These are phyloP conservation scores for Tenthredo scrophulariae DNA, from an alignment of 2,888 invertebrate genomes.

Conservation along the genomic window DNA sequence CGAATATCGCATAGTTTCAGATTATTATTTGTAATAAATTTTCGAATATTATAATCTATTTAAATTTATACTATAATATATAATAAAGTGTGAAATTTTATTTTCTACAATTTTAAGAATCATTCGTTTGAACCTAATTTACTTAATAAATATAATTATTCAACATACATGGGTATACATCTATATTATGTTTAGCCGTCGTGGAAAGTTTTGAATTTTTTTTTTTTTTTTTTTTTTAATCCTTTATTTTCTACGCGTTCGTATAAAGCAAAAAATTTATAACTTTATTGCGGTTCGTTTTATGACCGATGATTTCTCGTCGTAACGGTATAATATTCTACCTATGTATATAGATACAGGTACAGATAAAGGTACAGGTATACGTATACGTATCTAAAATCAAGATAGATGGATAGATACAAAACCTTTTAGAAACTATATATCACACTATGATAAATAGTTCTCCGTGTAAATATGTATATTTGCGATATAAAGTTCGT, in stretches of 20 bases:
- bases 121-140: no score
- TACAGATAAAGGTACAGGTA: neutral
- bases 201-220: neutral
- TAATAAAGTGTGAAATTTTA: no score
- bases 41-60: no score
- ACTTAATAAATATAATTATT: no score
- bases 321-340: constrained; percentile 21
- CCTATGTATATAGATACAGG: neutral
- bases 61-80: no score
- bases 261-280: neutral
- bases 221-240: no score
- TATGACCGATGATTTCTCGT: constrained; percentile 27
- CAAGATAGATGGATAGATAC: neutral
- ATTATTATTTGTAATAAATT: no score
- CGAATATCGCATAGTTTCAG: no score
- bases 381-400: neutral
- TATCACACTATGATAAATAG: no score
- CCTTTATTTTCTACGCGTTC: neutral
- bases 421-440: neutral
- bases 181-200: neutral
- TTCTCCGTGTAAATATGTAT: neutral
- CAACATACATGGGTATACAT: no score
- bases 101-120: no score
- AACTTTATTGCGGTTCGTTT: constrained; percentile 31
- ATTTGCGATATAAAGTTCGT: neutral